phyloP scores from a whole-genome alignment of 2,113 vertebrate species.

The Proterorhinus semilunaris region DNA sequence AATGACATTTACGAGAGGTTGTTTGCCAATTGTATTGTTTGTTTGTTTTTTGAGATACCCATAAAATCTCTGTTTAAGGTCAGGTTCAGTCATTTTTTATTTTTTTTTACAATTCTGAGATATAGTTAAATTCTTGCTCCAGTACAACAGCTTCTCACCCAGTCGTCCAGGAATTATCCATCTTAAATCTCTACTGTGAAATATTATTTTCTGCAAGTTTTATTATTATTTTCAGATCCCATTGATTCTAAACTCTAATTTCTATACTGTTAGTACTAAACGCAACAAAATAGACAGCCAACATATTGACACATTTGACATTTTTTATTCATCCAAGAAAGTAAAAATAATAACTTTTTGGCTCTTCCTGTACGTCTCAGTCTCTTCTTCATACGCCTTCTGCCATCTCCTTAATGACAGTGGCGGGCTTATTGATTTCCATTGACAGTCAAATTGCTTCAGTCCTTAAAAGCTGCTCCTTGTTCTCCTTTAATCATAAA shows the following conservation, averaged over 20 bases:
- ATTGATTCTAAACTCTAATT: neutral
- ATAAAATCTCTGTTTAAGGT: too few relatives aligned
- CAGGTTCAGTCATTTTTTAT: too few relatives aligned
- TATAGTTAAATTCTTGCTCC: too few relatives aligned
- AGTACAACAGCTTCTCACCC: too few relatives aligned
- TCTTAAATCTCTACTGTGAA: neutral
- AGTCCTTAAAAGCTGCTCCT: conserved; percentile 14
- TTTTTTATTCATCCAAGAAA: too few relatives aligned
- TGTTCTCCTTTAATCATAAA: conserved; percentile 36
- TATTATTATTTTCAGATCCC: neutral
- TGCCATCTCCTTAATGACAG: neutral
- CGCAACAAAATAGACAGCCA: neutral
- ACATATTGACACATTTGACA: neutral
- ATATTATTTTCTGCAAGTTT: neutral
- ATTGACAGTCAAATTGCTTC: conserved; percentile 21
- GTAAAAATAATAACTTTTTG: too few relatives aligned
- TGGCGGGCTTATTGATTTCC: conserved; percentile 23
- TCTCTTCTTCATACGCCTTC: neutral
- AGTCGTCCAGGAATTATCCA: too few relatives aligned
- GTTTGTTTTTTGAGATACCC: too few relatives aligned
- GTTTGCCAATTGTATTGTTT: too few relatives aligned
- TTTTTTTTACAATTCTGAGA: too few relatives aligned
- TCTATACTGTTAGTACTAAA: too few relatives aligned
- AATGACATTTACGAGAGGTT: neutral
- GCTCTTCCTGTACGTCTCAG: too few relatives aligned